Evolutionary conservation across 2,797 vertebrate species (phyloP).

Genomic region (Xiphorhynchus erythropygius): DNA sequence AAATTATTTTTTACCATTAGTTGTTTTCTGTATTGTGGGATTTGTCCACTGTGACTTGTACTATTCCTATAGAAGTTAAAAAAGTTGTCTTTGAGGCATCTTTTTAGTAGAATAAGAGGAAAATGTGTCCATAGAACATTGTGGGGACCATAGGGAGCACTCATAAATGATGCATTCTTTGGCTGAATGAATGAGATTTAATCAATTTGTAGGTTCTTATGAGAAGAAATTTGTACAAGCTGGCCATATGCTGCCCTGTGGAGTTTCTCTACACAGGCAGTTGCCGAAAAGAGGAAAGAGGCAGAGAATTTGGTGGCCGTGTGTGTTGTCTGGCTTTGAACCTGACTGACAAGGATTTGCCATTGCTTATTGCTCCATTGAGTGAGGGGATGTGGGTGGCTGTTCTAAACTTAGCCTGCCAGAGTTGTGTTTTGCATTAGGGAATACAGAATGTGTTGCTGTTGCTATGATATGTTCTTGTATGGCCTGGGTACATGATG

Average conservation of each 20-base stretch:
- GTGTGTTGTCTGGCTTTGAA: background rate
- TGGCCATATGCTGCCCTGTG: background rate
- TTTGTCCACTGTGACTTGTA: background rate
- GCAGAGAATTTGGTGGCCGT: background rate
- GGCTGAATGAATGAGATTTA: background rate
- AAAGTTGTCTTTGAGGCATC: background rate
- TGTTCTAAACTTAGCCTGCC: background rate
- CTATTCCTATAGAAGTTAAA: background rate
- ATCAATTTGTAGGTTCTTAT: background rate
- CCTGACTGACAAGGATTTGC: background rate
- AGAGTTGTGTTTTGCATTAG: fast-evolving
- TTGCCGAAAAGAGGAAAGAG: background rate
- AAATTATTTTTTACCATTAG: background rate
- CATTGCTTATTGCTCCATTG: background rate
- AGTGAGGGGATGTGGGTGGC: background rate
- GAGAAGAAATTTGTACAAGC: background rate
- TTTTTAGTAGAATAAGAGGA: background rate
- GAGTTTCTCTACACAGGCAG: background rate
- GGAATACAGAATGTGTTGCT: background rate
- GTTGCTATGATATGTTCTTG: background rate
- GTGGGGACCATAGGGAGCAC: background rate
- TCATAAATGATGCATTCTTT: background rate
- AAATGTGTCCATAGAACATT: background rate
- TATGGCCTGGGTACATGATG: background rate
- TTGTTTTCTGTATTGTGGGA: background rate